Evolutionary conservation across 2,797 vertebrate genomes (phyloP).

Genomic region (Labeo calbasu): DNA sequence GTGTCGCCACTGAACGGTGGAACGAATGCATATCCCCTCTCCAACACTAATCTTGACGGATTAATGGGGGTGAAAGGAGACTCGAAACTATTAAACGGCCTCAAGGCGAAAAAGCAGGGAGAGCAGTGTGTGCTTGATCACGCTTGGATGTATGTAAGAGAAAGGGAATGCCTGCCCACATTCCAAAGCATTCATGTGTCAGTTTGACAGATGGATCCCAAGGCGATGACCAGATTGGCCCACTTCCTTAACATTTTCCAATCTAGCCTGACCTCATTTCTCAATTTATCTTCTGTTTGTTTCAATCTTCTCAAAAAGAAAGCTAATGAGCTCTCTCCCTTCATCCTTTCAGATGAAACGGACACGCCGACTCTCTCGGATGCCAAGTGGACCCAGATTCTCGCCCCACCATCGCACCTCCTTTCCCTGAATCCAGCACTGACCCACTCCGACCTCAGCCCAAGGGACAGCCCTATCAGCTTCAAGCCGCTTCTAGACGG

Average conservation of each 20-base stretch:
- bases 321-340: constrained; percentile 54
- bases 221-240: constrained; percentile 65
- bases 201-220: constrained; percentile 65
- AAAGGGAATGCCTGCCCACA: constrained; percentile 47
- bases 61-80: constrained; percentile 43
- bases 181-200: constrained; percentile 64
- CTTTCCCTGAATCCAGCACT: constrained; percentile 84
- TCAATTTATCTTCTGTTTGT: constrained; percentile 66
- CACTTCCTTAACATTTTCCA: constrained; percentile 71
- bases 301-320: constrained; percentile 51
- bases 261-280: constrained; percentile 74
- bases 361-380: constrained; percentile 88
- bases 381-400: constrained; percentile 94
- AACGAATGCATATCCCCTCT: constrained; percentile 29
- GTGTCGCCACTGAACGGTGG: constrained; percentile 1
- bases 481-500: constrained; percentile 83
- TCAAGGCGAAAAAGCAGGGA: background rate
- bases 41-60: constrained; percentile 34
- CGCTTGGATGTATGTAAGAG: constrained; percentile 12
- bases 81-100: constrained; percentile 7
- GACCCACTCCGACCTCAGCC: constrained; percentile 79
- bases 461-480: constrained; percentile 83
- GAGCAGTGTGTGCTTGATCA: constrained; percentile 6
- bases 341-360: constrained; percentile 82
- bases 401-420: constrained; percentile 84